Base-by-base conservation (phyloP, 2,888 invertebrate genomes). In the Morpho deidamia region DNA sequence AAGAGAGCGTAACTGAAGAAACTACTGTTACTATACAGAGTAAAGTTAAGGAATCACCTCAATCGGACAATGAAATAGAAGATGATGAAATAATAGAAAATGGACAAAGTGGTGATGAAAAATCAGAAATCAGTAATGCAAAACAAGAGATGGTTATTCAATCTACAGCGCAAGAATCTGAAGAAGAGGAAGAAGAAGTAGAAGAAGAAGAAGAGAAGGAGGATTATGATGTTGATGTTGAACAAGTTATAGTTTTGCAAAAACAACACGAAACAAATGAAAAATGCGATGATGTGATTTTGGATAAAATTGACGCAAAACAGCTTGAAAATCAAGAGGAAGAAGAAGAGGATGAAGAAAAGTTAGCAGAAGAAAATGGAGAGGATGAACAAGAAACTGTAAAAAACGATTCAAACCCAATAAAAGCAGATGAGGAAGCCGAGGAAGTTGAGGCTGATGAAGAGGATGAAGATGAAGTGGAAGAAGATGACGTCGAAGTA, bases 121-220 rank as follows among this genome's bases (percentile, higher is more conserved):
- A 68, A 38, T 73, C 78, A 12, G 83, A 83, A 62, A 73, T 75
- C 2, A 78, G 71, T 9, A 76, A 76, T 7, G 77, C 76, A n/a
- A 80, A 82, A 61, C 83, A 83, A 58, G 78, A 84, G 7, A 74
- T 81, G 0, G 68, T 83, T 11, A 68, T 79, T 33, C 73, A 85
- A 65, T 71, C 76, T 11, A 61, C 61, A 40, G 54, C 52, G 8
- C 56, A 64, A 58, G 62, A 65, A 51, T 64, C 66, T 37, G 68
- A 68, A 47, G 66, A 64, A 46, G 67, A 64, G 50, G 55, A 63
- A 11, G 68, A 68, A 55, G 71, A 76, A 44, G 70, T 42, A 69
- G 71, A 71, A 57, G 70, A 74, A 41, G 63, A 67, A 51, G 71
- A 71, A 42, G 70, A 67, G 51, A 70, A 68, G 44, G 71, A 67